A percentile compares a stretch with the other conserved stretches of the same genome.
These are phyloP conservation scores for Calyptomena viridis DNA, from an alignment of 2,113 vertebrate species.

Conservation along the genomic window DNA sequence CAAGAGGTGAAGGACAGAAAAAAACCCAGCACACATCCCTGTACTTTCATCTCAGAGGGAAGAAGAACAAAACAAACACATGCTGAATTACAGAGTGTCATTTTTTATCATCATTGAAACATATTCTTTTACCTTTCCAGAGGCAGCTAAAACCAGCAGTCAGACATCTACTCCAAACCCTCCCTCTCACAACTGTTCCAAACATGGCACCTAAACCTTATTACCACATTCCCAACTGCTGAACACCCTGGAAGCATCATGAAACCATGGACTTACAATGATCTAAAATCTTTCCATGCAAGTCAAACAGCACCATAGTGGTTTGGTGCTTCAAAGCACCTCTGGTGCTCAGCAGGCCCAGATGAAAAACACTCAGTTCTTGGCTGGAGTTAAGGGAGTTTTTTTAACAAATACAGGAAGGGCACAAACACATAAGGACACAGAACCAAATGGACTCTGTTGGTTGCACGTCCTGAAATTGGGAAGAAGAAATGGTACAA, in stretches of 20 bases:
- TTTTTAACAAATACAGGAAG: background rate
- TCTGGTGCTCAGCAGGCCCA: background rate
- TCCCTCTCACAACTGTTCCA: background rate
- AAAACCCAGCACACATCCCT: background rate
- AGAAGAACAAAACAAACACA: background rate
- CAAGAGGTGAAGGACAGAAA: background rate
- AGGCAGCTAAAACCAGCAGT: background rate
- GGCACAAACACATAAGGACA: background rate
- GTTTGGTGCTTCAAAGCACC: background rate
- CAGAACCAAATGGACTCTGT: background rate
- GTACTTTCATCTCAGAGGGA: background rate
- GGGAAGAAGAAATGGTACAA: background rate
- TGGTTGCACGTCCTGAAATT: background rate
- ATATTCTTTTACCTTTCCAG: background rate
- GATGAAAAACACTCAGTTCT: background rate
- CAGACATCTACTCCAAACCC: background rate
- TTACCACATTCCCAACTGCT: background rate
- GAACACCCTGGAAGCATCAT: background rate
- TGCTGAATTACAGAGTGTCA: background rate
- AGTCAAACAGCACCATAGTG: background rate
- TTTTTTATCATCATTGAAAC: background rate
- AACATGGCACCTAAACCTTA: background rate
- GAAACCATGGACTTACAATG: accelerated
- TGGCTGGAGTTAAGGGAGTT: background rate
- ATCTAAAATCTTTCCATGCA: background rate